A percentile compares a stretch with the other conserved stretches of the same genome.
phyloP scores from a whole-genome alignment of 2,888 invertebrate species.

The Nasonia oneida region DNA sequence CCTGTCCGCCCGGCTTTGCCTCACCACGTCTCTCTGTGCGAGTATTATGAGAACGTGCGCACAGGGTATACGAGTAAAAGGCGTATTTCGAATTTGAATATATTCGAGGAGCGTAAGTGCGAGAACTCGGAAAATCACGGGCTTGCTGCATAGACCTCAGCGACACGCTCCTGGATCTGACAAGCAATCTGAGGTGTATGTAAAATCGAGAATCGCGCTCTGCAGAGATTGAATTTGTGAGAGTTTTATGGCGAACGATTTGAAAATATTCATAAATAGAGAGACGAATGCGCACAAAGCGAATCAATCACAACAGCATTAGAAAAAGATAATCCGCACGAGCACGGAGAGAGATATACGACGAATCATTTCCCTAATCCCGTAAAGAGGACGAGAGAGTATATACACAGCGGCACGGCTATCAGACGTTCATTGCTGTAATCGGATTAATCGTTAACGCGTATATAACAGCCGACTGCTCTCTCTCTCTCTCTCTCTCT shows the following conservation, averaged over 20 bases:
- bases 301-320: slow-evolving; percentile 9
- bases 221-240: background rate
- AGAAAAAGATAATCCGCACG: slow-evolving; percentile 24
- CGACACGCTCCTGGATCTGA: background rate
- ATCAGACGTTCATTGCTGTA: slow-evolving; percentile 28
- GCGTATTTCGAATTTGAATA: background rate
- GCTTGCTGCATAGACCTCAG: background rate
- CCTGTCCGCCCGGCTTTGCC: slow-evolving; percentile 16
- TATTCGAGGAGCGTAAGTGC: background rate
- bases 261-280: background rate
- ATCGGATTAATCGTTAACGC: slow-evolving; percentile 20
- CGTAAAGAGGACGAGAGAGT: slow-evolving; percentile 1
- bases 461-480: slow-evolving; percentile 17
- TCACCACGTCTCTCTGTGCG: background rate
- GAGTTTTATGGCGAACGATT: background rate
- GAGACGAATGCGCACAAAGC: background rate
- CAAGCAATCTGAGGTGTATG: background rate
- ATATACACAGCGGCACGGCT: background rate
- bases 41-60: background rate
- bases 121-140: background rate
- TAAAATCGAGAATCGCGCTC: background rate
- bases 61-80: background rate
- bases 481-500: background rate
- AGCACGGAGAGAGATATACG: background rate
- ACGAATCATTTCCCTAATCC: slow-evolving; percentile 49